These are phyloP conservation scores for Nibea coibor DNA, from an alignment of 2,113 vertebrate genomes.

Conservation along the genomic window DNA sequence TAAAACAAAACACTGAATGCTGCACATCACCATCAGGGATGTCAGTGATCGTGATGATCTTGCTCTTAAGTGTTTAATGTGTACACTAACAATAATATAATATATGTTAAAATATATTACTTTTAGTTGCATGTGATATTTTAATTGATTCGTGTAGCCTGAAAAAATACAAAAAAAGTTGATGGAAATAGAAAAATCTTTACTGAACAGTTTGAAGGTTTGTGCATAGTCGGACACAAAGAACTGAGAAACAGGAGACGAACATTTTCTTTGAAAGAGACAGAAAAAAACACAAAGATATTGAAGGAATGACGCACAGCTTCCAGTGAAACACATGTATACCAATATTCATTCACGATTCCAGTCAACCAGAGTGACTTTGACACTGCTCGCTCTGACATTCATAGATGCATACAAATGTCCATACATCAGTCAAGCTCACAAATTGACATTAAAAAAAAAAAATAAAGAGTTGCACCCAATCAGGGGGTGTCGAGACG, in stretches of 20 bases:
- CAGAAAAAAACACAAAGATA: slow-evolving; percentile 45
- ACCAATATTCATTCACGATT: slow-evolving; percentile 63
- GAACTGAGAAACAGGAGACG: slow-evolving; percentile 25
- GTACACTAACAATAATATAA: too few species aligned
- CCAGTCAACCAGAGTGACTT: slow-evolving; percentile 65
- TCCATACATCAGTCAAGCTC: slow-evolving; percentile 72
- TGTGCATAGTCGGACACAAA: slow-evolving; percentile 53
- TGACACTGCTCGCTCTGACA: slow-evolving; percentile 57
- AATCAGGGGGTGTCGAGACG: slow-evolving; percentile 61
- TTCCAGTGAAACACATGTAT: slow-evolving; percentile 64
- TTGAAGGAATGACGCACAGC: slow-evolving; percentile 50
- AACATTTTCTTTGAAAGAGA: slow-evolving; percentile 36
- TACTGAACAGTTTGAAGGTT: slow-evolving; percentile 52
- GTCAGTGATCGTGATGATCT: too few species aligned
- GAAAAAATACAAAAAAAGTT: slow-evolving; percentile 32
- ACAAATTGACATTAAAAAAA: slow-evolving; percentile 55
- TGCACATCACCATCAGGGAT: too few species aligned
- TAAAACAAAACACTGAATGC: slow-evolving; percentile 3
- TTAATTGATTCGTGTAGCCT: background rate
- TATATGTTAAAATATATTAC: background rate
- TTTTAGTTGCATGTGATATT: background rate
- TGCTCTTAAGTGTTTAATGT: too few species aligned
- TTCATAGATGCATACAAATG: slow-evolving; percentile 68
- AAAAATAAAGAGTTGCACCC: slow-evolving; percentile 67
- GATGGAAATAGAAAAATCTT: slow-evolving; percentile 40